phyloP scores from a whole-genome alignment of 2,113 vertebrate species.

The Zosterops borbonicus region DNA sequence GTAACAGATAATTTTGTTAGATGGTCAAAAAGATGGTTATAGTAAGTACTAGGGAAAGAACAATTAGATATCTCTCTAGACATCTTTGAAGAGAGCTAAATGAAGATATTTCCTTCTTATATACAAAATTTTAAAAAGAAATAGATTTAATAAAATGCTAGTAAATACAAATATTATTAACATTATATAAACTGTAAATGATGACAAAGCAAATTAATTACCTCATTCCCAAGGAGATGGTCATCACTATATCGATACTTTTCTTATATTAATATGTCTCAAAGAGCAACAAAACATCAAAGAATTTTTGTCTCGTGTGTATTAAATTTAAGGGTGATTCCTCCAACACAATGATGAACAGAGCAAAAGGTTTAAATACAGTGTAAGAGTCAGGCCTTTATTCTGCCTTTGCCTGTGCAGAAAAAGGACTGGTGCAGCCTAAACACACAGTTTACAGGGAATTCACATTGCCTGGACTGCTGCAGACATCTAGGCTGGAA shows the following conservation, averaged over 20 bases:
- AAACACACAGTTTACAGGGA: background rate
- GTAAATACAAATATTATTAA: background rate
- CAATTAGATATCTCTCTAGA: background rate
- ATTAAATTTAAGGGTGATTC: background rate
- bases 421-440: background rate
- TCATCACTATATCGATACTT: background rate
- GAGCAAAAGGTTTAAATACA: background rate
- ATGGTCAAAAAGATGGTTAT: background rate
- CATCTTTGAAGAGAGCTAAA: conserved; percentile 7
- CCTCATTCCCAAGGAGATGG: background rate
- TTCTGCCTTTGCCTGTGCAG: background rate
- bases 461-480: background rate
- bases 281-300: background rate
- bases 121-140: background rate
- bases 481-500: background rate
- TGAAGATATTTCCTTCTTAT: conserved; percentile 25
- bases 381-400: background rate
- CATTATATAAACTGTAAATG: conserved; percentile 1
- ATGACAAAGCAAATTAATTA: background rate
- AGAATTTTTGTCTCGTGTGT: background rate
- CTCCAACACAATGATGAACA: background rate
- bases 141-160: conserved; percentile 46
- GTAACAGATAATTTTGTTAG: background rate
- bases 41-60: background rate
- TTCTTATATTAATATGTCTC: background rate